A percentile compares a stretch with the other conserved stretches of the same genome.
Evolutionary conservation across 2,888 invertebrate genomes (phyloP).

Genomic region (Steinernema carpocapsae): DNA sequence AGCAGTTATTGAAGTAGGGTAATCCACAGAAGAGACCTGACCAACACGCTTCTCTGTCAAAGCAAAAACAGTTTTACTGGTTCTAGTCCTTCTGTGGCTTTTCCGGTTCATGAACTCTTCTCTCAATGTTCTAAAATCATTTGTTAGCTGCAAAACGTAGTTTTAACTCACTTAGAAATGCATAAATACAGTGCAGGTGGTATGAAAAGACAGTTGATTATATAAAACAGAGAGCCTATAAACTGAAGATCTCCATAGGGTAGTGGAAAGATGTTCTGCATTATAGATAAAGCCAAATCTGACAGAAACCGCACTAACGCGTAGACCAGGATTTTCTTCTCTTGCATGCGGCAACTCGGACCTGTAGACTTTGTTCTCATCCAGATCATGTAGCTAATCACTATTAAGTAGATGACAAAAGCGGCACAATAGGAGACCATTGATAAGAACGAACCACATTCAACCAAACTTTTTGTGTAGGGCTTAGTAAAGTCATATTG

Average conservation of each 20-base stretch:
- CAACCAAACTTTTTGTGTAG: neutral
- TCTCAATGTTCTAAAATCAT: neutral
- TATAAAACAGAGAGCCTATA: neutral
- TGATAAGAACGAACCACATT: neutral
- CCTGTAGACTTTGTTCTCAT: neutral
- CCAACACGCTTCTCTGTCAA: too few species aligned
- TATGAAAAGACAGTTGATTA: neutral
- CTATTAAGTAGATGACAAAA: neutral
- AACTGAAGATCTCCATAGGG: neutral
- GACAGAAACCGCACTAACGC: neutral
- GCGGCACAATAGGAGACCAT: neutral
- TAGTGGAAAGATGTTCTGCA: neutral
- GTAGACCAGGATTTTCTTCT: neutral
- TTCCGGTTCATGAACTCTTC: neutral
- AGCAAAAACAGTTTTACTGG: too few species aligned
- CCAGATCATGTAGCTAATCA: neutral
- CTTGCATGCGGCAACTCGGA: neutral
- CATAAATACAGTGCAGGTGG: slow-evolving; percentile 4
- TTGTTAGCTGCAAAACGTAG: neutral
- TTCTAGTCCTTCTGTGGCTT: too few species aligned
- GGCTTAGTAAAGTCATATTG: neutral
- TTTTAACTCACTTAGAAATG: neutral
- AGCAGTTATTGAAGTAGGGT: too few species aligned
- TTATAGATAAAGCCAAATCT: neutral
- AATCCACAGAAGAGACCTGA: too few species aligned